Conservation (phyloP, 2,113 vertebrate genomes). For the Poeciliopsis retropinna region DNA sequence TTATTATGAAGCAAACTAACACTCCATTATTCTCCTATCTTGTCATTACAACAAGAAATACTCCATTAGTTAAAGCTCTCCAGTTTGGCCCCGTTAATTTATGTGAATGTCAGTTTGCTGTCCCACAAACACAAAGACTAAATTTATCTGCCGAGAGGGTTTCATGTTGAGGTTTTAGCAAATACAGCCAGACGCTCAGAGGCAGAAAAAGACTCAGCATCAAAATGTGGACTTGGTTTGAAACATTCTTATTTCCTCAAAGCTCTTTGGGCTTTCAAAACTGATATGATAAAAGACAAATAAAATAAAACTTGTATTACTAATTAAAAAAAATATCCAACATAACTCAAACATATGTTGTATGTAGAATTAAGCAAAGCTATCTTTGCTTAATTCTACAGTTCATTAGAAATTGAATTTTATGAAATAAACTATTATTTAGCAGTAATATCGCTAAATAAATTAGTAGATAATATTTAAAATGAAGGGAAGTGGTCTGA, state of each 20-base stretch:
- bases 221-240: background rate
- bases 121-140: slow-evolving; percentile 17
- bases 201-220: background rate
- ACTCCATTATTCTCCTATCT: slow-evolving; percentile 72
- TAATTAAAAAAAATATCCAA: background rate
- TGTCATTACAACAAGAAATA: slow-evolving; percentile 61
- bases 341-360: background rate
- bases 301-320: background rate
- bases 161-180: background rate
- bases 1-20: slow-evolving; percentile 70
- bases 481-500: slow-evolving; percentile 18
- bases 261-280: background rate
- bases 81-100: slow-evolving; percentile 61
- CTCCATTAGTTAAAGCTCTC: slow-evolving; percentile 63
- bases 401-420: background rate
- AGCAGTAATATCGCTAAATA: background rate
- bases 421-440: background rate
- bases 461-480: background rate
- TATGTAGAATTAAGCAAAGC: too few relatives aligned
- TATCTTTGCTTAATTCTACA: background rate
- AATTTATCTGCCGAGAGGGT: background rate
- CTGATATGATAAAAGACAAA: too few relatives aligned
- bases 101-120: slow-evolving; percentile 43
- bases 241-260: background rate
- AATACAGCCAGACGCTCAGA: background rate